A percentile compares a stretch with the other conserved stretches of the same genome.
These are phyloP conservation scores for Ochotona curzoniae DNA, from an alignment of 2,113 vertebrate species.

Conservation along the genomic window DNA sequence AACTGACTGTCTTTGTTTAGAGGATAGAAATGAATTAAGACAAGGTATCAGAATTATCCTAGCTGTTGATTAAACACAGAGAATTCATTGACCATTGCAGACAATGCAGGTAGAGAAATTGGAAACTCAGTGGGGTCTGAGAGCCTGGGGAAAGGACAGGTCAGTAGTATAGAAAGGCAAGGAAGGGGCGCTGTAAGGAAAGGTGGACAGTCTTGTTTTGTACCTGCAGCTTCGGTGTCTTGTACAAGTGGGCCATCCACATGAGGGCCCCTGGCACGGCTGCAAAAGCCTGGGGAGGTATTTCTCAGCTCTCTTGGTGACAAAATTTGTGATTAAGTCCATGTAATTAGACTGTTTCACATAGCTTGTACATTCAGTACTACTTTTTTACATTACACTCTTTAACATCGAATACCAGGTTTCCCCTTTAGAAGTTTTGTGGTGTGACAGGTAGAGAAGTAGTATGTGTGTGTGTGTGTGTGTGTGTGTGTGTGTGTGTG, in stretches of 20 bases:
- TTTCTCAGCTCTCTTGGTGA: not conserved
- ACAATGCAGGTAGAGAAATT: not conserved
- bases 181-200: not conserved
- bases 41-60: not conserved
- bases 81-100: too few relatives aligned
- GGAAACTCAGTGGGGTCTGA: not conserved
- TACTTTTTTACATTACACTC: not conserved
- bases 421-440: not conserved
- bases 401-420: not conserved
- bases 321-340: not conserved
- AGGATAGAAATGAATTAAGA: not conserved
- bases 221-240: rapidly evolving
- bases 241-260: not conserved
- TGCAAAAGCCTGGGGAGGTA: too few relatives aligned
- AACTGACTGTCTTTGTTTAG: not conserved
- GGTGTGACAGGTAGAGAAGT: not conserved
- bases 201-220: not conserved
- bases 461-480: not conserved
- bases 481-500: not conserved
- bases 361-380: not conserved
- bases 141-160: not conserved
- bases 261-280: rapidly evolving
- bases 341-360: not conserved
- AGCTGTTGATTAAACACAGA: not conserved
- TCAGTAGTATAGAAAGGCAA: not conserved